Evolutionary conservation across 2,888 invertebrate genomes (phyloP).

Genomic region (Operophtera brumata): DNA sequence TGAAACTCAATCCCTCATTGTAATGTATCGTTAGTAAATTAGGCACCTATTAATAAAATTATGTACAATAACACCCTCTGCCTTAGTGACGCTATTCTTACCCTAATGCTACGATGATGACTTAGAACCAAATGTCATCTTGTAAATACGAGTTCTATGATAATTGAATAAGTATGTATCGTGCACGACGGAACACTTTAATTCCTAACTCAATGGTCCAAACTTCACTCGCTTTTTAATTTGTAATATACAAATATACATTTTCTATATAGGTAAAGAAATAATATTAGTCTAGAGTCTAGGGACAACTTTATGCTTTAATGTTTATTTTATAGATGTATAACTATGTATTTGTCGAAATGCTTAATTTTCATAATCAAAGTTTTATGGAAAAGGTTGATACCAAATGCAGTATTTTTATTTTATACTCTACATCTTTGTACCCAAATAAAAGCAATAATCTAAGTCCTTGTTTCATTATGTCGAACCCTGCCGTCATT

Average conservation of each 20-base stretch:
- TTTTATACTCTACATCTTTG: slow-evolving; percentile 79
- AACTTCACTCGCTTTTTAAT: slow-evolving; percentile 79
- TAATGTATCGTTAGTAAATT: slow-evolving; percentile 57
- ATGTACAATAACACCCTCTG: slow-evolving; percentile 79
- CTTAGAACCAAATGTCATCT: slow-evolving; percentile 63
- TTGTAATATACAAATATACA: slow-evolving; percentile 78
- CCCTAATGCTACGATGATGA: slow-evolving; percentile 64
- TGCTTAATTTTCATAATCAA: slow-evolving; percentile 79
- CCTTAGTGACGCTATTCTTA: slow-evolving; percentile 77
- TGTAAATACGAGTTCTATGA: slow-evolving; percentile 75
- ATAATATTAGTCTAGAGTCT: slow-evolving; percentile 61
- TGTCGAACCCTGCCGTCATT: not conserved
- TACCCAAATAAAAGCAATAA: slow-evolving; percentile 79
- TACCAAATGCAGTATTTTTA: slow-evolving; percentile 81
- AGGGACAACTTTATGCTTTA: slow-evolving; percentile 72
- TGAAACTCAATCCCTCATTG: slow-evolving; percentile 46
- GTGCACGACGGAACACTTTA: slow-evolving; percentile 76
- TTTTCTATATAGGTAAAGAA: slow-evolving; percentile 73
- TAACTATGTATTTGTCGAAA: slow-evolving; percentile 71
- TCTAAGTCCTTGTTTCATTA: slow-evolving; percentile 49
- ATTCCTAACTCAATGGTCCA: slow-evolving; percentile 81
- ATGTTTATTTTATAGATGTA: slow-evolving; percentile 73
- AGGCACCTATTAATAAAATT: slow-evolving; percentile 63
- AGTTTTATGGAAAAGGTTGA: slow-evolving; percentile 74
- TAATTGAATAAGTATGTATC: slow-evolving; percentile 68